Base-by-base conservation (phyloP, 2,888 invertebrate genomes). In the Prenolepis imparis region DNA sequence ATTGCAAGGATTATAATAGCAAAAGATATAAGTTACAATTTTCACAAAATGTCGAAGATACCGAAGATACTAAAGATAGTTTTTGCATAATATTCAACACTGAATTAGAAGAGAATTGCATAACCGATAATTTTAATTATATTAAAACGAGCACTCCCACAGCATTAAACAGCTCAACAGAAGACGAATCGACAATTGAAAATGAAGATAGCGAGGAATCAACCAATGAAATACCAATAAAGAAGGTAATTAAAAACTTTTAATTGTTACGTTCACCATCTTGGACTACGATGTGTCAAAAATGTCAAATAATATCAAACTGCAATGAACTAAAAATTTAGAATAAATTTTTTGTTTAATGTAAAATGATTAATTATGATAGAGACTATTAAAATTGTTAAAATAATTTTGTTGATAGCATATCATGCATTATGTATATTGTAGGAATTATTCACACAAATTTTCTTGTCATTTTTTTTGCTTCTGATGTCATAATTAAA, bases 11-110 rank as follows among this genome's bases (percentile, higher is more conserved):
- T 70, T 55, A 3, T 36, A 52, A 55, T 6, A 57, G 15, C 3
- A 4, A n/a, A 59, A 8, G 6, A 59, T 59, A 18, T 1, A n/a
- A n/a, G 24, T 24, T 39, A 0, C 59, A 28, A 39, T 32, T 8
- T 12, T 94, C 94, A 1, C 92, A 93, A 55, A 91, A 91, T 72
- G 93, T 94, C 5, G 88, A 92, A n/a, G 92, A 93, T 52, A 94
- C 94, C 0, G 93, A 94, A 28, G 92, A 93, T 52, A 94, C 94
- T 0, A 93, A 94, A 28, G 93, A 93, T 61, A 93, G 93, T 78
- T 93, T 88, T 36, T 92, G 89, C 57, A 93, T 94, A 78, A 90
- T 93, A 4, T 94, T 94, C 80, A 91, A 92, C 67, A 84, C 86
- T 66, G 88, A 75, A 21, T 88, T 89, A 0, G 92, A 92, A 73